Conservation (phyloP, 2,888 invertebrate genomes). For the Metellina segmentata region DNA sequence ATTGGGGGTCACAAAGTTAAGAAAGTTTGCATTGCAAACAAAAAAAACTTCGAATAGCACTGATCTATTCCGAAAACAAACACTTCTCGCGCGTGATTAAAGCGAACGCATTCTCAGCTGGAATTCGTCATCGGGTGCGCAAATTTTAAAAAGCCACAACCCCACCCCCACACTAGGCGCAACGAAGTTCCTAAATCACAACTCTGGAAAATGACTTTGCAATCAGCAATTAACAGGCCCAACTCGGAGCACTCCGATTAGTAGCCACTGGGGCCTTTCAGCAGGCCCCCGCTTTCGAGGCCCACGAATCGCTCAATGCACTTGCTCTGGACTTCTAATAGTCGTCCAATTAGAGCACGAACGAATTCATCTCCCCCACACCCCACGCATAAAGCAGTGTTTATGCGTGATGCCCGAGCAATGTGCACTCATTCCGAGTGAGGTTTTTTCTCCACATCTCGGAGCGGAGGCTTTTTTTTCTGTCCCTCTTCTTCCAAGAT, state of each 20-base stretch:
- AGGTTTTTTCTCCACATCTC: constrained; percentile 53
- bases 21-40: not conserved
- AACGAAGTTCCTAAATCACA: constrained; percentile 39
- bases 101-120: too few species aligned
- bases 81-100: too few species aligned
- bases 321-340: constrained; percentile 70
- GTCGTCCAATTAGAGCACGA: constrained; percentile 54
- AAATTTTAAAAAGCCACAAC: not conserved
- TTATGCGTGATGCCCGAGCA: constrained; percentile 51
- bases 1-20: not conserved
- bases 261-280: constrained; percentile 57
- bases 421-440: constrained; percentile 69
- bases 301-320: constrained; percentile 49
- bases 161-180: not conserved
- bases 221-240: constrained; percentile 68
- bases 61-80: too few species aligned
- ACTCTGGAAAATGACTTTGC: constrained; percentile 48
- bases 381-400: not conserved
- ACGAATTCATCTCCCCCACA: constrained; percentile 27
- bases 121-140: too few species aligned
- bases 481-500: constrained; percentile 3
- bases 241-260: constrained; percentile 52
- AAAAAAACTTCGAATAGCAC: not conserved
- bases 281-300: not conserved
- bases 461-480: constrained; percentile 41